A percentile compares a stretch with the other conserved stretches of the same genome.
These are phyloP conservation scores for Sterrhoptilus dennistouni DNA, from an alignment of 2,113 vertebrate species.

Conservation along the genomic window DNA sequence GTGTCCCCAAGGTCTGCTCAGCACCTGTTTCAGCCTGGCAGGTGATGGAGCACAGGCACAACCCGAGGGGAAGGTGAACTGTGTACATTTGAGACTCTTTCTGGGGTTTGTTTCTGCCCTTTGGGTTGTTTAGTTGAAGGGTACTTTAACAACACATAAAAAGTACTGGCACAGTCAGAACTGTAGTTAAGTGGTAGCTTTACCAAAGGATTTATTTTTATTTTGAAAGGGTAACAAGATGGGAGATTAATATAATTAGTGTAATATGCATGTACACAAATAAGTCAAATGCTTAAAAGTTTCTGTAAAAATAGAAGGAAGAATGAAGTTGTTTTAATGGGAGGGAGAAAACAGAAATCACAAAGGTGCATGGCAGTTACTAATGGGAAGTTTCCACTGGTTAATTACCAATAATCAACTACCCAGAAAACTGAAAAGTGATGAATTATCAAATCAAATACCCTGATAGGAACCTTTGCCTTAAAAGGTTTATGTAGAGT, in stretches of 20 bases:
- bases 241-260: neutral
- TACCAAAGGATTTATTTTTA: neutral
- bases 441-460: neutral
- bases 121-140: neutral
- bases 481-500: neutral
- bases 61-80: neutral
- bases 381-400: neutral
- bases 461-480: neutral
- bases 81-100: neutral
- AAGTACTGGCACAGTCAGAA: neutral
- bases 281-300: neutral
- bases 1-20: fast-evolving
- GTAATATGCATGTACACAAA: neutral
- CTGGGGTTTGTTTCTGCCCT: neutral
- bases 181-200: neutral
- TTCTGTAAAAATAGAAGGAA: neutral
- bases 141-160: neutral
- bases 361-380: neutral
- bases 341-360: neutral
- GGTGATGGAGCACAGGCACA: neutral
- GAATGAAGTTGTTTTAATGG: neutral
- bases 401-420: neutral
- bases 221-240: neutral
- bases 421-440: neutral
- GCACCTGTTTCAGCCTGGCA: neutral